These are phyloP conservation scores for Phyllotis vaccarum DNA, from an alignment of 2,797 vertebrate species.

Conservation along the genomic window DNA sequence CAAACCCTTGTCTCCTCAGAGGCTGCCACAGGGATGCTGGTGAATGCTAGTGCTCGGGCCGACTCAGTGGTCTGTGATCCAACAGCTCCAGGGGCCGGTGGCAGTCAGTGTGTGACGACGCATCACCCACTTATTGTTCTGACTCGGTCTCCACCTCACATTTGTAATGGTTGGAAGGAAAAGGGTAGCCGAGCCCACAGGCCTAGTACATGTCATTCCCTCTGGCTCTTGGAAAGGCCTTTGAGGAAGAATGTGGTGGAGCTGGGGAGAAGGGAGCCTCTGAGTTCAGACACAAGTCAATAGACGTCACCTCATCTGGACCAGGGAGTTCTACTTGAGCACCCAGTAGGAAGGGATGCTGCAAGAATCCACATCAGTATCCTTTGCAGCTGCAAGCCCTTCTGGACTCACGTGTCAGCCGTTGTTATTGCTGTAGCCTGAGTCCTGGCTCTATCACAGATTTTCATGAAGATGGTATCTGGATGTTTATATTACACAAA, in stretches of 20 bases:
- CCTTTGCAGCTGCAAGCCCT: not conserved
- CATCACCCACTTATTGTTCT: not conserved
- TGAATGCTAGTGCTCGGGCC: not conserved
- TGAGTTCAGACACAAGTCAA: too few relatives aligned
- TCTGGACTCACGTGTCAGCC: not conserved
- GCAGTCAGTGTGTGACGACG: not conserved
- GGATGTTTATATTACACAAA: fast-evolving
- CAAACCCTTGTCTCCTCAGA: not conserved
- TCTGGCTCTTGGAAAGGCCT: too few relatives aligned
- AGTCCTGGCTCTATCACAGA: not conserved
- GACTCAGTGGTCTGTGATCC: fast-evolving
- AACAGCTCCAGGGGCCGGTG: too few relatives aligned
- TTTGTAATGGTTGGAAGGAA: not conserved
- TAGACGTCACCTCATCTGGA: not conserved
- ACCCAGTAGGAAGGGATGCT: not conserved
- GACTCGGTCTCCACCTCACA: not conserved
- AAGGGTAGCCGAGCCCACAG: not conserved
- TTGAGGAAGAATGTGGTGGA: not conserved
- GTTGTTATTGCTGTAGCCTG: fast-evolving
- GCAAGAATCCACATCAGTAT: not conserved
- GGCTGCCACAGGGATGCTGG: not conserved
- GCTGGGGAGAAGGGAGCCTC: too few relatives aligned
- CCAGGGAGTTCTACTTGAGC: not conserved
- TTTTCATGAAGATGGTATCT: not conserved
- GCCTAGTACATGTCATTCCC: fast-evolving